These are phyloP conservation scores for Ladona fulva DNA, from an alignment of 1,140 invertebrate species.

Conservation along the genomic window DNA sequence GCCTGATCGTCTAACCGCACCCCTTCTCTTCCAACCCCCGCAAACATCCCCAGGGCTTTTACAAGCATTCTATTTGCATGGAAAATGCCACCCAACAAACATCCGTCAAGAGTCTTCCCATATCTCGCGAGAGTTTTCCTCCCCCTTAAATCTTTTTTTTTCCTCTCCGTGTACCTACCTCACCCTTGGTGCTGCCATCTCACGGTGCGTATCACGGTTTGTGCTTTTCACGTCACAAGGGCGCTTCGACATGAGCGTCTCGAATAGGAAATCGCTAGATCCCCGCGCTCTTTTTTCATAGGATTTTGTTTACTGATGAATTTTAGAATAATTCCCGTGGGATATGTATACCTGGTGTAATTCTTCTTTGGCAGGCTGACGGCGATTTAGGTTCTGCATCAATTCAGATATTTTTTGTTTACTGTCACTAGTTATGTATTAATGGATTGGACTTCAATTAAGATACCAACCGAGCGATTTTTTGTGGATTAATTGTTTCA, in stretches of 20 bases:
- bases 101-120: conserved; percentile 3
- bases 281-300: not conserved
- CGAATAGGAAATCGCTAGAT: not conserved
- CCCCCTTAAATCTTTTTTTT: not conserved
- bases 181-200: not conserved
- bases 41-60: not conserved
- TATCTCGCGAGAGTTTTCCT: not conserved
- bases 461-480: no score
- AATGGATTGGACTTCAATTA: no score
- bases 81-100: not conserved
- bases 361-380: no score
- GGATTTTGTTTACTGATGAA: no score
- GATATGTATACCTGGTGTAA: no score
- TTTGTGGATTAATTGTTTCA: no score
- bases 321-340: no score
- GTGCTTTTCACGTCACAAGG: no score
- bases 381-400: no score
- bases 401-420: no score
- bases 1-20: not conserved
- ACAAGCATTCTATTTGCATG: conserved; percentile 1
- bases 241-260: not conserved
- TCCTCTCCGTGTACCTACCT: not conserved
- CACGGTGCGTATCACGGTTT: not conserved
- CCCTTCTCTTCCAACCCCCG: not conserved
- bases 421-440: no score